Percentiles rank a stretch among this genome's conserved stretches.
These are phyloP conservation scores for Antitype chi DNA, from an alignment of 2,888 invertebrate genomes.

Conservation along the genomic window DNA sequence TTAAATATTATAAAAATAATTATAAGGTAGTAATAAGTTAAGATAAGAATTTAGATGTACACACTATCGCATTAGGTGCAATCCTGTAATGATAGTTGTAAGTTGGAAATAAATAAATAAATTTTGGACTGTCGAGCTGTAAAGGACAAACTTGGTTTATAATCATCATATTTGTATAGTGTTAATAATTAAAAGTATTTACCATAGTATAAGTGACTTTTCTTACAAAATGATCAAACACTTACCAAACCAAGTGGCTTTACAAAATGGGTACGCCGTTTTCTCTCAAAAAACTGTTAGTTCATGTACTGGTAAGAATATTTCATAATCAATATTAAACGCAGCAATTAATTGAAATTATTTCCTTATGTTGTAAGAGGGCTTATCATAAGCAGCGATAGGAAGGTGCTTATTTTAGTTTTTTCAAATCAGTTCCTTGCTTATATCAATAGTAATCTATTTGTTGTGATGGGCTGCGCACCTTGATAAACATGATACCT, in stretches of 20 bases:
- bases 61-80: too few relatives aligned
- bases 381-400: conserved; percentile 12
- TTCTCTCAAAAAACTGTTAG: not conserved
- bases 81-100: too few relatives aligned
- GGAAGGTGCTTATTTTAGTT: not conserved
- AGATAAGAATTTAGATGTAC: too few relatives aligned
- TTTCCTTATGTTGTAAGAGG: not conserved
- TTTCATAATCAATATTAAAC: not conserved
- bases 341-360: not conserved
- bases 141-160: too few relatives aligned
- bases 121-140: too few relatives aligned
- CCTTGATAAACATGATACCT: conserved; percentile 11
- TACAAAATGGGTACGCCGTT: not conserved
- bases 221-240: not conserved
- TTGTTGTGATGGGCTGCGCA: not conserved
- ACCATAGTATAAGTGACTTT: too few relatives aligned
- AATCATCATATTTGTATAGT: too few relatives aligned
- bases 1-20: too few relatives aligned
- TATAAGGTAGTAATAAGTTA: too few relatives aligned
- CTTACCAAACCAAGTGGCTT: not conserved
- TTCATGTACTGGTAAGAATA: not conserved
- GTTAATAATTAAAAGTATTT: too few relatives aligned
- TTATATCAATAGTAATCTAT: conserved; percentile 18
- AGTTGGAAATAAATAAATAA: too few relatives aligned
- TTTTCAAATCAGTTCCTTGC: not conserved